Conservation (phyloP, 1,140 invertebrate genomes). For the Aethina tumida region DNA sequence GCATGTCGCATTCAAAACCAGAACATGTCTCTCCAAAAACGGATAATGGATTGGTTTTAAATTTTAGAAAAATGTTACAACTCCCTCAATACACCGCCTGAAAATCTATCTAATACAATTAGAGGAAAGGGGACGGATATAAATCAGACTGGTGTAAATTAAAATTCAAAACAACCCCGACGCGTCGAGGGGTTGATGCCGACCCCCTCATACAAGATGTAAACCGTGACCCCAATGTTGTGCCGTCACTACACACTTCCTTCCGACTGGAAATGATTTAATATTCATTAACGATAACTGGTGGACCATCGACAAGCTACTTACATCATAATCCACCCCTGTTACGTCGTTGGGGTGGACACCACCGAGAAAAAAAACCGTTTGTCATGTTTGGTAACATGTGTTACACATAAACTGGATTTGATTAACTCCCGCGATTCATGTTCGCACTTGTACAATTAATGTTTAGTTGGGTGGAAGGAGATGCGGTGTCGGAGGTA, state of each 20-base stretch:
- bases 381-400: slow-evolving; percentile 28
- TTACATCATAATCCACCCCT: slow-evolving; percentile 24
- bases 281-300: slow-evolving; percentile 29
- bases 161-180: too few species aligned
- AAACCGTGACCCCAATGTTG: slow-evolving; percentile 3
- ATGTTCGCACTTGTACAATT: too few species aligned
- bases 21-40: too few species aligned
- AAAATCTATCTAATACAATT: too few species aligned
- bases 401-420: slow-evolving; percentile 22
- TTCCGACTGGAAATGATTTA: slow-evolving; percentile 28
- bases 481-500: too few species aligned
- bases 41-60: slow-evolving; percentile 1
- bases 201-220: background rate
- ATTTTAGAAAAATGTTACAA: background rate
- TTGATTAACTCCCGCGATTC: slow-evolving; percentile 20
- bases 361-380: slow-evolving; percentile 13
- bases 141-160: too few species aligned
- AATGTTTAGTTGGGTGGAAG: slow-evolving; percentile 2
- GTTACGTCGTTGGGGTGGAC: slow-evolving; percentile 14
- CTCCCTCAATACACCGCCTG: background rate
- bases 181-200: background rate
- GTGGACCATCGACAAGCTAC: slow-evolving; percentile 16
- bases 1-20: too few species aligned
- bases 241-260: slow-evolving; percentile 1
- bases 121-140: too few species aligned